Conservation (phyloP, 2,797 vertebrate species). For the Propithecus deckenii region DNA sequence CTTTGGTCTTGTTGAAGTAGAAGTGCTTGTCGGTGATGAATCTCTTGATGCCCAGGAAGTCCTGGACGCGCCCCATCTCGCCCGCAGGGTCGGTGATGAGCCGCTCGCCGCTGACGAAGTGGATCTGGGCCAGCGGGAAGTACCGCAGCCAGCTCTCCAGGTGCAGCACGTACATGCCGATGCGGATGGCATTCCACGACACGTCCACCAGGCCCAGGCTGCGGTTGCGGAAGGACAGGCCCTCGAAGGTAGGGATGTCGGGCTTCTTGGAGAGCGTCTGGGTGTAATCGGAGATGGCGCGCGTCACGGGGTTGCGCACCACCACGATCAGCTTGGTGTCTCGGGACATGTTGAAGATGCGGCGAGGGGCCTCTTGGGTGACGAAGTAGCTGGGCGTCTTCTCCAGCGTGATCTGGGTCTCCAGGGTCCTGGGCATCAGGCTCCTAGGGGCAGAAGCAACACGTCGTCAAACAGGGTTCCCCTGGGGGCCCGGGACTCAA, state of each 20-base stretch:
- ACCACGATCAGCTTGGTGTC: constrained; percentile 97
- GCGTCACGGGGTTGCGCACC: constrained; percentile 95
- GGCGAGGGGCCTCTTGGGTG: constrained; percentile 92
- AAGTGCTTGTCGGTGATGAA: constrained; percentile 98
- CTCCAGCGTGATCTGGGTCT: constrained; percentile 97
- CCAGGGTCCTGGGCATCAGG: constrained; percentile 95
- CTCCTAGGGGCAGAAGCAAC: constrained; percentile 84
- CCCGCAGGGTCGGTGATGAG: constrained; percentile 96
- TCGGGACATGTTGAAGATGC: constrained; percentile 94
- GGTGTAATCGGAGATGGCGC: constrained; percentile 98
- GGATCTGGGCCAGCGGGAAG: constrained; percentile 95
- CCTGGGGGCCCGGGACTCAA: not conserved
- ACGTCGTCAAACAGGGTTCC: constrained; percentile 37
- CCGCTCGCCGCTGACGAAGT: constrained; percentile 96
- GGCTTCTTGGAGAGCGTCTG: constrained; percentile 98
- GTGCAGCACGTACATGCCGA: constrained; percentile 95
- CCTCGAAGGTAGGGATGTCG: constrained; percentile 96
- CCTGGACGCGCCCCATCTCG: constrained; percentile 96
- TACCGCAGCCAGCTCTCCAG: constrained; percentile 96
- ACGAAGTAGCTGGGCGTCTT: constrained; percentile 99
- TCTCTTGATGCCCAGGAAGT: constrained; percentile 95
- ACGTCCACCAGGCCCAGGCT: constrained; percentile 93
- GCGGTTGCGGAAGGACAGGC: constrained; percentile 94
- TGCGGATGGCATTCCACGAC: constrained; percentile 97
- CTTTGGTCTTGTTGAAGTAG: constrained; percentile 99